These are phyloP conservation scores for Gastrophryne carolinensis DNA, from an alignment of 2,797 vertebrate genomes.

Conservation along the genomic window DNA sequence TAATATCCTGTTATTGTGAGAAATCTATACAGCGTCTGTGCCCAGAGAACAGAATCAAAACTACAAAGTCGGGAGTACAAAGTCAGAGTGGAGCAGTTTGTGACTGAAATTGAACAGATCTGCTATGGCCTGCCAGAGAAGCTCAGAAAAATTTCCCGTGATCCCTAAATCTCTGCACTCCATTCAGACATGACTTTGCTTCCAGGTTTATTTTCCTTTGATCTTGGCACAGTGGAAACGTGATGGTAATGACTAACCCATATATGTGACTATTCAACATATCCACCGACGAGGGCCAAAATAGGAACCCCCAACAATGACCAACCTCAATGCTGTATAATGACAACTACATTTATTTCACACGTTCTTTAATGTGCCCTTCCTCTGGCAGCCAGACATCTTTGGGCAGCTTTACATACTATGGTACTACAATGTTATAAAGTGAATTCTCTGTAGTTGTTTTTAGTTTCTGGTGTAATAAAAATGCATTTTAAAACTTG, in stretches of 20 bases:
- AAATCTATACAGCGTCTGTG: slow-evolving; percentile 53
- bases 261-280: slow-evolving; percentile 37
- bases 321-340: slow-evolving; percentile 13
- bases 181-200: slow-evolving; percentile 43
- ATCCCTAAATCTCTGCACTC: slow-evolving; percentile 52
- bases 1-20: slow-evolving; percentile 47
- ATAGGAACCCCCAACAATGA: slow-evolving; percentile 24
- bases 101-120: slow-evolving; percentile 56
- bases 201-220: slow-evolving; percentile 53
- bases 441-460: too few relatives aligned
- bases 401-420: too few relatives aligned
- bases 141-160: slow-evolving; percentile 53
- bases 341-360: too few relatives aligned
- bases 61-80: slow-evolving; percentile 49
- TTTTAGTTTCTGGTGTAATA: too few relatives aligned
- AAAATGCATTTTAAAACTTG: too few relatives aligned
- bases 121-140: slow-evolving; percentile 42
- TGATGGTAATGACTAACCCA: slow-evolving; percentile 51
- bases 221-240: slow-evolving; percentile 43
- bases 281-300: slow-evolving; percentile 9
- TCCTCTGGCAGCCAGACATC: too few relatives aligned
- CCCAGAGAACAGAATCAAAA: slow-evolving; percentile 50
- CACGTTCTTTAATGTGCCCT: too few relatives aligned
- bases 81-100: slow-evolving; percentile 42
- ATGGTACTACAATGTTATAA: too few relatives aligned